A percentile compares a stretch with the other conserved stretches of the same genome.
These are phyloP conservation scores for Calameuta idolon DNA, from an alignment of 2,888 invertebrate genomes.

Conservation along the genomic window DNA sequence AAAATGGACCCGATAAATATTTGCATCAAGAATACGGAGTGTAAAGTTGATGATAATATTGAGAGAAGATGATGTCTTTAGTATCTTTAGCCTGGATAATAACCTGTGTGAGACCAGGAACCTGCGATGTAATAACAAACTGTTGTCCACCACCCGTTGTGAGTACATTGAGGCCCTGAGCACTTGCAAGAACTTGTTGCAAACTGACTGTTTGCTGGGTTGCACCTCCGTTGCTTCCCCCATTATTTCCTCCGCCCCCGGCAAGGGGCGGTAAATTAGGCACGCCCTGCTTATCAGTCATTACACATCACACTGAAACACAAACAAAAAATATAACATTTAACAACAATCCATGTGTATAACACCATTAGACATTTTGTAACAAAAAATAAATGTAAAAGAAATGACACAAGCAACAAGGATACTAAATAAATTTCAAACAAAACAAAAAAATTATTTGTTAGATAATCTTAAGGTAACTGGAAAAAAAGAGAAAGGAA, in stretches of 20 bases:
- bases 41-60: not conserved
- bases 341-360: not conserved
- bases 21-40: not conserved
- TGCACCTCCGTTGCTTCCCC: constrained; percentile 46
- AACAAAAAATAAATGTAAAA: constrained; percentile 9
- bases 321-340: constrained; percentile 13
- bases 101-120: constrained; percentile 71
- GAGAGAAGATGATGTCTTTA: not conserved
- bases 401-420: not conserved
- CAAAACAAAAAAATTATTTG: too few relatives aligned
- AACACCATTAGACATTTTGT: not conserved
- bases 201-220: constrained; percentile 61
- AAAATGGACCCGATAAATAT: not conserved
- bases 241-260: constrained; percentile 64
- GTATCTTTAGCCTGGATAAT: constrained; percentile 21
- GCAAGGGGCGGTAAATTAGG: constrained; percentile 64
- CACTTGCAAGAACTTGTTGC: constrained; percentile 62
- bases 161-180: constrained; percentile 64
- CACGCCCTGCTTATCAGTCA: constrained; percentile 65
- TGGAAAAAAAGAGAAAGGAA: not conserved
- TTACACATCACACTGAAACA: constrained; percentile 63
- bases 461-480: not conserved
- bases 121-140: constrained; percentile 66
- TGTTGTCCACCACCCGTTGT: constrained; percentile 64
- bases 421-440: constrained; percentile 1